Evolutionary conservation across 1,140 invertebrate species (phyloP).

Genomic region (Acromyrmex charruanus): DNA sequence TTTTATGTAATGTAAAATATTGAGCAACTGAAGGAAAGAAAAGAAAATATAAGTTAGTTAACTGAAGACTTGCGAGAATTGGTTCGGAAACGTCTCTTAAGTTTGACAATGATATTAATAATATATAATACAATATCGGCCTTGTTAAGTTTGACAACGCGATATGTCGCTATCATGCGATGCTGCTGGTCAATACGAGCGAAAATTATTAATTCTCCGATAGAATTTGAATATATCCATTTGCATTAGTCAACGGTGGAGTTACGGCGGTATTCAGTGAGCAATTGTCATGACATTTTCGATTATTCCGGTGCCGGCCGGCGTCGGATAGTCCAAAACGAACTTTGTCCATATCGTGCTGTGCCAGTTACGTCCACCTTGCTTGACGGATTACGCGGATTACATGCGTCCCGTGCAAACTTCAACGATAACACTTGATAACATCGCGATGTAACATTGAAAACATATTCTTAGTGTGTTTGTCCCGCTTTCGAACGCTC

Average conservation of each 20-base stretch:
- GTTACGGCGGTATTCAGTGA: slow-evolving; percentile 14
- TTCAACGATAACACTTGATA: slow-evolving; percentile 37
- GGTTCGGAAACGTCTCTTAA: slow-evolving; percentile 24
- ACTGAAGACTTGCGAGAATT: neutral
- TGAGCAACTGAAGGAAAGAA: too few species aligned
- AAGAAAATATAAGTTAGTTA: neutral
- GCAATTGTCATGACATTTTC: slow-evolving; percentile 63
- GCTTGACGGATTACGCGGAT: slow-evolving; percentile 59
- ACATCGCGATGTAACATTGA: neutral
- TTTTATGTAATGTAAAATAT: neutral
- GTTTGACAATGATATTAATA: slow-evolving; percentile 52
- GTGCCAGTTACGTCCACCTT: slow-evolving; percentile 40
- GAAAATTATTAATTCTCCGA: slow-evolving; percentile 55
- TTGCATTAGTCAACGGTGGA: slow-evolving; percentile 46
- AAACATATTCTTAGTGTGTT: slow-evolving; percentile 3
- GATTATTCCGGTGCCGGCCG: slow-evolving; percentile 45
- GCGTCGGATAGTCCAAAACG: slow-evolving; percentile 19
- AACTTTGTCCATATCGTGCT: slow-evolving; percentile 55
- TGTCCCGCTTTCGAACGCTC: neutral
- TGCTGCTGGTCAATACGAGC: slow-evolving; percentile 15
- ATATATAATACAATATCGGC: neutral
- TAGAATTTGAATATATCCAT: slow-evolving; percentile 59
- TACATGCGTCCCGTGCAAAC: slow-evolving; percentile 34
- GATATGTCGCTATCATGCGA: slow-evolving; percentile 41
- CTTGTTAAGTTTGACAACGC: slow-evolving; percentile 53